phyloP scores from a whole-genome alignment of 2,888 invertebrate species.

The Quadroppia sp. region DNA sequence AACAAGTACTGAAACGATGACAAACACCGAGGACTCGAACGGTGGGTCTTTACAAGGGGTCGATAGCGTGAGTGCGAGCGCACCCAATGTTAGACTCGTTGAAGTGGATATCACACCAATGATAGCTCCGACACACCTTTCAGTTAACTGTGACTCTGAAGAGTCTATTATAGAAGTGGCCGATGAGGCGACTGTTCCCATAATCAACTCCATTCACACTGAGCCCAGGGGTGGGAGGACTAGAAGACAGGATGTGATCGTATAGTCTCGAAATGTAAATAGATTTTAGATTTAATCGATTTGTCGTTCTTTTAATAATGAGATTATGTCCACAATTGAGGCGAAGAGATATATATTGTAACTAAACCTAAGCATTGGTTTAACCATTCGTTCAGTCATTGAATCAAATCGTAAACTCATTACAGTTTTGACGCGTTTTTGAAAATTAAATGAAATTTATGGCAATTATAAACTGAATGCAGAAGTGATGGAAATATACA shows the following conservation, averaged over 20 bases:
- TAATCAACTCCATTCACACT: neutral
- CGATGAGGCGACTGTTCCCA: neutral
- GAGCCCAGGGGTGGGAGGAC: neutral
- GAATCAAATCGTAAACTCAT: neutral
- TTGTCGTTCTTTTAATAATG: neutral
- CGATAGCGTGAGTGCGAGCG: constrained; percentile 20
- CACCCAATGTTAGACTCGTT: constrained; percentile 32
- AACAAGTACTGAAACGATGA: neutral
- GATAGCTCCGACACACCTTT: constrained; percentile 39
- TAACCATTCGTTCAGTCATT: neutral
- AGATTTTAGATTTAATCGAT: no score
- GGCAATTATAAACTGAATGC: neutral
- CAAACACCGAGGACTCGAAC: neutral
- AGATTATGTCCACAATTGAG: neutral
- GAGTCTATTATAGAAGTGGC: constrained; percentile 14
- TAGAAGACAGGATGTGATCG: constrained; percentile 33
- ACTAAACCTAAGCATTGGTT: neutral
- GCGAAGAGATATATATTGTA: neutral
- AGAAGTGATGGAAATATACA: no score
- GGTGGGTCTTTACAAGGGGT: neutral
- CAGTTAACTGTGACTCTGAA: constrained; percentile 43
- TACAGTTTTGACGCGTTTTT: neutral
- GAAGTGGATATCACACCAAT: constrained; percentile 40
- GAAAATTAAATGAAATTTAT: neutral
- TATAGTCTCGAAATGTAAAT: neutral